Evolutionary conservation across 2,113 vertebrate genomes (phyloP), one percentile per base, ranked within the genome.

Genomic region (Thalassarche chlororhynchos): DNA sequence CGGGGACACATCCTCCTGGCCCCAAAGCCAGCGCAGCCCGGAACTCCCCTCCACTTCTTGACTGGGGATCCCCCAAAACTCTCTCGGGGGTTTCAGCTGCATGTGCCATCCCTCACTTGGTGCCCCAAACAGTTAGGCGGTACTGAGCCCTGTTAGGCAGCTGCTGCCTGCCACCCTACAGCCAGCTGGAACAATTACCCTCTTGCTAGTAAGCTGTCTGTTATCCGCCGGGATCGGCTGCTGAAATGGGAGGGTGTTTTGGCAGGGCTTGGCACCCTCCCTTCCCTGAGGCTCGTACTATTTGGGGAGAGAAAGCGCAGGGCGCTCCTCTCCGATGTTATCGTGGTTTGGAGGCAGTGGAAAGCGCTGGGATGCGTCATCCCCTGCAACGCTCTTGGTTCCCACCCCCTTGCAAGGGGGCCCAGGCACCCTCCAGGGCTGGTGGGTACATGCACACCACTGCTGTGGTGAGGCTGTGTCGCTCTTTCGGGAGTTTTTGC

Each of bases 221-320:
- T 82, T 95, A 93, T 91, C 93, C 25, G 9, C 57, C 2, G 17
- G 65, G 54, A 96, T 91, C 87, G 0, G 57, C 95, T 52, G 62
- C 75, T 91, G 90, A 83, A 87, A 83, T 62, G 26, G 78, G 57
- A 96, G 58, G 58, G 75, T 76, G 82, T 95, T 96, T 72, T 32
- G 9, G 57, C 49, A 79, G 61, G 44, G 74, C 36, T 87, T 64
- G 84, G 52, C 70, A 76, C 46, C 21, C 71, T 88, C 54, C 47
- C 79, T 90, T 88, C 75, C 87, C 70, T 0, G 9, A 62, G 92
- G 95, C 82, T 75, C 2, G 0, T 87, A 17, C 75, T 97, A 49
- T 85, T n/a, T 90, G 40, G 15, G 78, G 90, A 87, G 14, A 51
- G 58, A 89, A 93, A 79, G 29, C 2, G 1, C 51, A 51, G 51